A percentile compares a stretch with the other conserved stretches of the same genome.
These are phyloP conservation scores for Aethina tumida DNA, from an alignment of 1,140 invertebrate species.

Conservation along the genomic window DNA sequence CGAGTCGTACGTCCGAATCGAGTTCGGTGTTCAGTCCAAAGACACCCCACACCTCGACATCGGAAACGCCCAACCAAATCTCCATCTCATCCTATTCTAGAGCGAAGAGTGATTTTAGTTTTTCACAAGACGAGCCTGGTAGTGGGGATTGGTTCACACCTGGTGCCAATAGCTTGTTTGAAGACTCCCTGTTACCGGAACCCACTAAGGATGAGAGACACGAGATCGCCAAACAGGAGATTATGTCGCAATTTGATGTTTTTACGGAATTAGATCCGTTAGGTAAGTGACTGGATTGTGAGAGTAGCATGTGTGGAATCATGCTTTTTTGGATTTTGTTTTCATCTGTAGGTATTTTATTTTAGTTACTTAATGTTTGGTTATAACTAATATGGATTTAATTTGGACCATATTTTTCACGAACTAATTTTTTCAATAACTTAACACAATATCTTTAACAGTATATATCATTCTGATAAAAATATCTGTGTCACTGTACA, in stretches of 20 bases:
- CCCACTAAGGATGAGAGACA: constrained; percentile 28
- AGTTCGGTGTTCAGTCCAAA: constrained; percentile 32
- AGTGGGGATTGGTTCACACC: constrained; percentile 34
- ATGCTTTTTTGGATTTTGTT: too few species aligned
- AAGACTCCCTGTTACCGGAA: constrained; percentile 20
- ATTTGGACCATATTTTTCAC: too few species aligned
- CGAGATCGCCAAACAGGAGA: constrained; percentile 31
- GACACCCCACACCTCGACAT: constrained; percentile 26
- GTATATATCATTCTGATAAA: too few species aligned
- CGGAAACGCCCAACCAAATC: constrained; percentile 14
- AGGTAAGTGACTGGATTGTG: constrained; percentile 38
- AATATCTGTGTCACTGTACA: too few species aligned
- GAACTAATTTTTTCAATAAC: too few species aligned
- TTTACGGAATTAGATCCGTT: constrained; percentile 88
- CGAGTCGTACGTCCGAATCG: constrained; percentile 27
- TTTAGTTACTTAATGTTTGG: too few species aligned
- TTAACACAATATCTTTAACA: too few species aligned
- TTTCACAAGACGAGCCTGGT: constrained; percentile 29
- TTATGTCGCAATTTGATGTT: constrained; percentile 51
- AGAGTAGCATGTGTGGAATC: too few species aligned
- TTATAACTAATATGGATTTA: too few species aligned
- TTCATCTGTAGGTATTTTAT: too few species aligned
- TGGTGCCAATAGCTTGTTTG: constrained; percentile 29
- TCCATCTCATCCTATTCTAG: constrained; percentile 12
- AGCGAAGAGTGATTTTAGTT: constrained; percentile 21